These are phyloP conservation scores for Dermochelys coriacea DNA, from an alignment of 2,797 vertebrate species.

Conservation along the genomic window DNA sequence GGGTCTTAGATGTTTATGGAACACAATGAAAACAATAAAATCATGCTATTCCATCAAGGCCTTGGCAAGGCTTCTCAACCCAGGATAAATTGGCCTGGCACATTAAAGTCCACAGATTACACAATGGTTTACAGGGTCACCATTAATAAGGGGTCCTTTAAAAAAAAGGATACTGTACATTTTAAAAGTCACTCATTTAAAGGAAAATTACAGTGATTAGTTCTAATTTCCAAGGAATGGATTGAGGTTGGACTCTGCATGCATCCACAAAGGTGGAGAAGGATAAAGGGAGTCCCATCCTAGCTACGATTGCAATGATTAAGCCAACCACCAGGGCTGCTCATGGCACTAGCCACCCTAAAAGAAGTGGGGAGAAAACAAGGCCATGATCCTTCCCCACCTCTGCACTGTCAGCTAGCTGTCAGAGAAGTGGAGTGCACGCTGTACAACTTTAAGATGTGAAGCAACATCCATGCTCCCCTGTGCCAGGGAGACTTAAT, in stretches of 20 bases:
- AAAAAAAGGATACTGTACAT: conserved; percentile 18
- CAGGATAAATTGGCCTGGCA: conserved; percentile 64
- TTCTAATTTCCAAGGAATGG: neutral
- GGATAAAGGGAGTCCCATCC: neutral
- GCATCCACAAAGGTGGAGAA: neutral
- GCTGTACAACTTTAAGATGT: neutral
- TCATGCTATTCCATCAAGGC: conserved; percentile 68
- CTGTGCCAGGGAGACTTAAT: neutral
- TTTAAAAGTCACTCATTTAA: conserved; percentile 31
- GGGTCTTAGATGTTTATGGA: conserved; percentile 74
- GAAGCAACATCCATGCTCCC: rapidly evolving
- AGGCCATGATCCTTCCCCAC: neutral
- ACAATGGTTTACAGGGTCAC: conserved; percentile 67
- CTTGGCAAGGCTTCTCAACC: conserved; percentile 65
- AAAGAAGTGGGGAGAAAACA: neutral
- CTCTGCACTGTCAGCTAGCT: neutral
- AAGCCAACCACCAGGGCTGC: neutral
- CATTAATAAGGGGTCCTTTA: conserved; percentile 57
- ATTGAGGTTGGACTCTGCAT: neutral
- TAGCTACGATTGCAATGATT: neutral
- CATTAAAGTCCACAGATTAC: conserved; percentile 69
- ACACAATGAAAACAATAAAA: conserved; percentile 77
- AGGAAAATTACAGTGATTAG: neutral
- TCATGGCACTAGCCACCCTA: neutral
- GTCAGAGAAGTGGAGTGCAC: neutral